Base-by-base conservation (phyloP, 2,888 invertebrate genomes). In the Emesis russula region DNA sequence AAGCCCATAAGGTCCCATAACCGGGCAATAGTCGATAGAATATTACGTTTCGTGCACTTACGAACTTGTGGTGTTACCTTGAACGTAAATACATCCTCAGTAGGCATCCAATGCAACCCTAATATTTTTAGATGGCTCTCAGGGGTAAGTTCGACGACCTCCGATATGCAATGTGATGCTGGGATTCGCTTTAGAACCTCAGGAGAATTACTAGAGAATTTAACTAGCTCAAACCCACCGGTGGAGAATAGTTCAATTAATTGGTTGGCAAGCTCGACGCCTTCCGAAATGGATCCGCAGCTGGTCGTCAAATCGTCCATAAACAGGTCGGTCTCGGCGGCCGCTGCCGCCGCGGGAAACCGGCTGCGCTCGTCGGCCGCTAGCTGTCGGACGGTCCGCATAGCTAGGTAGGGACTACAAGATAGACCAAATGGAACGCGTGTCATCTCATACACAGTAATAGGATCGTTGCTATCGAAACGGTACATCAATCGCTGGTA, bases 81-180 rank as follows among this genome's bases (percentile, higher is more conserved):
- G 63, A 83, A 83, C n/a, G 78, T 53, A 66, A 83, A 83, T 0
- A 18, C 48, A 31, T 83, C 78, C 13, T 78, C 73, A 2, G 44
- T 31, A 44, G 71, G 73, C 33, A 63, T 5, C 78, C 83, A 83
- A 63, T 71, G 78, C 7, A 78, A n/a, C 13, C 83, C 83, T 78
- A 83, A 83, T 83, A 78, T 79, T 79, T 83, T 83, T 73, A 73
- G 15, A n/a, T 58, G 44, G 33, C 58, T 63, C n/a, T 44, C 74
- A n/a, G 63, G 44, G 36, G 33, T 41, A 41, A 74, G 38, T 31
- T 74, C 41, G 7, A 74, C 74, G 4, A 41, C 15, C n/a, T 74
- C 74, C 9, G 74, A 41, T 13, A 74, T 71, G 4, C 83, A 77
- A 73, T 70, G 36, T 0, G 15, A 58, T 0, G 58, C 7, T 0